A percentile compares a stretch with the other conserved stretches of the same genome.
phyloP scores from a whole-genome alignment of 2,888 invertebrate species.

The Calameuta filiformis region DNA sequence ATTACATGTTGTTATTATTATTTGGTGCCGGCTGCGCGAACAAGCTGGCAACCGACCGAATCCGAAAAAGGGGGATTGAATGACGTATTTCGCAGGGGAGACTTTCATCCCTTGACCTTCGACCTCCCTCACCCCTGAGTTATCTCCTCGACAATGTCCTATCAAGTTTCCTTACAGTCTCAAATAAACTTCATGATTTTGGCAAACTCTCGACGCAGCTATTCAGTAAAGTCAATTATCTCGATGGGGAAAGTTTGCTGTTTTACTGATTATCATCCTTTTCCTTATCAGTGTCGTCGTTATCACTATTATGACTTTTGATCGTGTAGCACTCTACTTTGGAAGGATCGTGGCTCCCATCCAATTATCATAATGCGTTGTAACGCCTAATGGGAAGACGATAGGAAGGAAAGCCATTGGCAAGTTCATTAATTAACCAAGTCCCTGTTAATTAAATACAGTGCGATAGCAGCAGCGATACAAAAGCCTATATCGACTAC shows the following conservation, averaged over 20 bases:
- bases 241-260: background rate
- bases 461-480: background rate
- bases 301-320: background rate
- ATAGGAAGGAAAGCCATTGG: constrained; percentile 3
- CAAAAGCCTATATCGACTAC: background rate
- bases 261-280: background rate
- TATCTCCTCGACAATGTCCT: too few species aligned
- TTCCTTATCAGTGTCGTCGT: background rate
- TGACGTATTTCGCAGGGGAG: background rate
- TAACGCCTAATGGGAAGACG: constrained; percentile 10
- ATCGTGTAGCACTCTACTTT: background rate
- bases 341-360: background rate
- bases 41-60: background rate
- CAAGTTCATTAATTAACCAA: constrained; percentile 22
- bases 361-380: background rate
- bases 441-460: constrained; percentile 15
- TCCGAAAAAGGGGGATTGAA: background rate
- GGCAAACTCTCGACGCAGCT: background rate
- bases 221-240: background rate
- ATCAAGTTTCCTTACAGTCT: too few species aligned
- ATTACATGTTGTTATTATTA: background rate
- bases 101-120: background rate
- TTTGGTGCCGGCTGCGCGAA: background rate
- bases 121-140: background rate
- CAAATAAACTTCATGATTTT: background rate